Evolutionary conservation across 1,140 invertebrate genomes (phyloP), one percentile per base, ranked within the genome.

Genomic region (Berghia stephanieae): DNA sequence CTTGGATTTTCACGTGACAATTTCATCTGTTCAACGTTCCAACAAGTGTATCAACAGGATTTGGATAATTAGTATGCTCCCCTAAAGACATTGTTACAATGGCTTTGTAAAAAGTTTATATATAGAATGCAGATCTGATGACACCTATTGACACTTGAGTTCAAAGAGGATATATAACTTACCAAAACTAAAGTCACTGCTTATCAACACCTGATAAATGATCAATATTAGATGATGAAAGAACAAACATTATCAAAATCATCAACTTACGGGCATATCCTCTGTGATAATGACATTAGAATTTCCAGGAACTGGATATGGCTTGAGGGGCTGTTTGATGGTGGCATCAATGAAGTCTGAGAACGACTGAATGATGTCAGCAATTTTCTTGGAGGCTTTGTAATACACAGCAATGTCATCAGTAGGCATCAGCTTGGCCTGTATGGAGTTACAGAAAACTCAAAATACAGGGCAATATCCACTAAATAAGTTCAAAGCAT

Each of bases 361-460:
- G 79, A 85, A 88, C 38, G 87, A 75, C 16, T 76, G 52, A 36
- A 88, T 82, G 68, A 90, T 82, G 5, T 80, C 78, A 2, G 46
- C 75, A 13, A 90, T 81, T 24, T 84, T 83, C 57, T 75, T 60
- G 10, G 81, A 72, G 27, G 86, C 91, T 40, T 92, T 89, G 85
- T 95, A 97, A 87, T 94, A 97, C 46, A 97, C 94, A 44, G 92
- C 92, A 34, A 99, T 95, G 76, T 94, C 92, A 90, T 99, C 97
- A 13, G 95, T 94, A 0, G 97, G 96, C 27, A 97, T 94, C 18
- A 99, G 90, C 85, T 95, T 93, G 1, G 96, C 97, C 90, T 91
- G 80, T 13, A 81, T n/a, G n/a, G n/a, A n/a, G n/a, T n/a, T n/a
- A n/a, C n/a, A n/a, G n/a, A n/a, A n/a, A n/a, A n/a, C n/a, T n/a